Base-by-base conservation (phyloP, 2,797 vertebrate species). In the Chloroceryle inda region DNA sequence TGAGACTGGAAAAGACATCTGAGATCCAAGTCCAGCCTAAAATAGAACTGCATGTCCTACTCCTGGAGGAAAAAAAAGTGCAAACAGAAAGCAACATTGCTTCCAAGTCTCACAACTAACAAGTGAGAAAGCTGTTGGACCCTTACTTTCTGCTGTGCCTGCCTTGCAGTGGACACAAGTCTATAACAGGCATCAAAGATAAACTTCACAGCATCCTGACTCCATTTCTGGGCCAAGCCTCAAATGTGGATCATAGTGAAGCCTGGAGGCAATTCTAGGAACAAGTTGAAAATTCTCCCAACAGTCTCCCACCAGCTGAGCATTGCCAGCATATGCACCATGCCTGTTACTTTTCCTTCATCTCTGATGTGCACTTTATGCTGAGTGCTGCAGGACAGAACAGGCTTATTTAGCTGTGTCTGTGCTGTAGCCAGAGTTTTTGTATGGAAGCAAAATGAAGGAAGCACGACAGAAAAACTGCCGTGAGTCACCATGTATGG, bases 21-120 rank as follows among this genome's bases (percentile, higher is more conserved):
- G 14, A 40, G 40, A 40, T 40, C 6, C 6, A 14, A 40, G 40
- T 40, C 40, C 14, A 15, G 40, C 40, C 40, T 40, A 40, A 40
- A 40, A 0, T 15, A 19, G 23, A 55, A 33, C 37, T 33, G 8
- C 14, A 9, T 35, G 9, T 18, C 12, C 13, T 38, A 33, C 19
- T 55, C 27, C 24, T 22, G 10, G 33, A 12, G 22, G 6, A n/a
- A 3, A 4, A 11, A 47, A 63, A 24, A 1, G 14, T 0, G 0
- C 22, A 59, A 50, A 24, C 14, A 52, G 45, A 85, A 91, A 86
- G 6, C 5, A 86, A 18, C 4, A 7, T 22, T 68, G 6, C 16
- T 80, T 64, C 47, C 50, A 63, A 77, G 26, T 20, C 31, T 69
- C 59, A 33, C 13, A 55, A 38, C 7, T 73, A 42, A 22, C 45